Evolutionary conservation across 1,140 invertebrate genomes (phyloP), one percentile per base, ranked within the genome.

Genomic region (Trichonephila clavipes): DNA sequence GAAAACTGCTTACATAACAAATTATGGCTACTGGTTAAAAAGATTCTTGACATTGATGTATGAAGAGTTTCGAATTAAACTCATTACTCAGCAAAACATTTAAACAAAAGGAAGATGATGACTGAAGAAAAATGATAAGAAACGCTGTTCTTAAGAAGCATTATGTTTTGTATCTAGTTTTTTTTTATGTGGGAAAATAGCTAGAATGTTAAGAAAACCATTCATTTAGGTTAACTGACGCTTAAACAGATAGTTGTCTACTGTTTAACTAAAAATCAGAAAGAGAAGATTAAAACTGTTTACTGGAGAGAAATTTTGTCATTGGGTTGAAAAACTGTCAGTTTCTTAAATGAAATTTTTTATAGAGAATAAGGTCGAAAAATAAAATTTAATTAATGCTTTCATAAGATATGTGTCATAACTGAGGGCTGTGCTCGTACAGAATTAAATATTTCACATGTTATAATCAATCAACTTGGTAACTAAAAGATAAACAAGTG

Each of bases 71-170:
- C 72, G 28, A 18, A 77, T 77, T 77, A 77, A 18, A 18, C 16
- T 40, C 72, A 40, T 77, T 77, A 77, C 34, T 77, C 72, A 40
- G 72, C 72, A 40, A 40, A 77, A 77, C 72, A 77, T 77, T 77
- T 77, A 28, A 34, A 40, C 72, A 77, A 77, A 69, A 77, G 72
- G 72, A 40, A 77, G 40, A 77, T 6, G 72, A 34, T 77, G 72
- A 77, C 72, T 19, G 34, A 16, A 77, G 28, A 77, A 77, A 77
- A 77, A 77, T 77, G 28, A 19, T 18, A 40, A 77, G 66, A 21
- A 66, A 24, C 64, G 24, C 8, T 2, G 0, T 12, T 34, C 0
- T 77, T 40, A 34, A 7, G 18, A 40, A 77, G 28, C 34, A 40
- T 77, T 77, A 34, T 34, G 18, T 34, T 77, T 19, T 40, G 12